A percentile compares a stretch with the other conserved stretches of the same genome.
Conservation (phyloP, 1,140 invertebrate species). For the Pteromalus puparum region DNA sequence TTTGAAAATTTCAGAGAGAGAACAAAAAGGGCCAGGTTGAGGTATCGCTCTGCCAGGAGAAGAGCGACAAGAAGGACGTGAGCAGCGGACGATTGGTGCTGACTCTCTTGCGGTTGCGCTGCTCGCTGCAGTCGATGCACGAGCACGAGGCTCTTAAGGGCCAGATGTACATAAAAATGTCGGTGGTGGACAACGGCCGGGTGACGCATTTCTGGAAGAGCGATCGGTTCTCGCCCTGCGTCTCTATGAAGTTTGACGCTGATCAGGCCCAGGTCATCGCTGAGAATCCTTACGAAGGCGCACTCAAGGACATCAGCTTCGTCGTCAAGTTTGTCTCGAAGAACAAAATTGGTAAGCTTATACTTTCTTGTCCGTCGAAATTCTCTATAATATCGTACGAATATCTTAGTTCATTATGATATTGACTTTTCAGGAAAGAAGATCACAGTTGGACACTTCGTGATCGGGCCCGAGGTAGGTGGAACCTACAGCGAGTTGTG, state of each 20-base stretch:
- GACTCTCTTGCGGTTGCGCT: slow-evolving; percentile 72
- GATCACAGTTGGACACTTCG: slow-evolving; percentile 75
- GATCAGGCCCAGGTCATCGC: slow-evolving; percentile 68
- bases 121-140: slow-evolving; percentile 82
- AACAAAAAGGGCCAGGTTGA: slow-evolving; percentile 82
- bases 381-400: too few relatives aligned
- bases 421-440: slow-evolving; percentile 75
- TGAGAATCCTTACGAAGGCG: slow-evolving; percentile 72
- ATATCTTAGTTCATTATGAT: background rate
- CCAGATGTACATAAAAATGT: slow-evolving; percentile 85
- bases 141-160: slow-evolving; percentile 81
- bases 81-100: slow-evolving; percentile 77
- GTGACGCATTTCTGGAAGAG: slow-evolving; percentile 86
- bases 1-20: slow-evolving; percentile 76
- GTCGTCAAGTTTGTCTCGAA: slow-evolving; percentile 73
- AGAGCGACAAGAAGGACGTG: slow-evolving; percentile 79
- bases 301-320: slow-evolving; percentile 71
- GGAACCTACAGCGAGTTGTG: slow-evolving; percentile 71
- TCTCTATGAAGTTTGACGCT: slow-evolving; percentile 75
- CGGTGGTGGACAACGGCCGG: slow-evolving; percentile 81
- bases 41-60: slow-evolving; percentile 78
- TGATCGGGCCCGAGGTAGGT: slow-evolving; percentile 73
- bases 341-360: slow-evolving; percentile 70
- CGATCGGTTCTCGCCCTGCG: slow-evolving; percentile 81
- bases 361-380: too few relatives aligned